Percentiles rank a stretch among this genome's conserved stretches.
phyloP scores from a whole-genome alignment of 2,888 invertebrate genomes.

The Caenorhabditis parvicauda region DNA sequence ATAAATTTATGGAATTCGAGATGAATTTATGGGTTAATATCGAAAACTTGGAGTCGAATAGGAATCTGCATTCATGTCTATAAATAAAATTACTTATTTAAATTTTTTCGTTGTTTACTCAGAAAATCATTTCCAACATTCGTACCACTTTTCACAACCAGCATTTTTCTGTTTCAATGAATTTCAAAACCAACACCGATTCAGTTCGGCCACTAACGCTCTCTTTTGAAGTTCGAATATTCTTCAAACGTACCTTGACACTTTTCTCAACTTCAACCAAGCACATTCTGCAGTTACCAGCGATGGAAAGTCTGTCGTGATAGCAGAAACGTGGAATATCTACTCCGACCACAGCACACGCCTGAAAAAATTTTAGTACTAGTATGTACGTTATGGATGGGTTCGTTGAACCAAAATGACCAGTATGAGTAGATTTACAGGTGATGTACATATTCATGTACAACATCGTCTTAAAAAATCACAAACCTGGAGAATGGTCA shows the following conservation, averaged over 20 bases:
- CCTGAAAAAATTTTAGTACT: constrained; percentile 21
- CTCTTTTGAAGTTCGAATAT: too few species aligned
- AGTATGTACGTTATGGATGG: not conserved
- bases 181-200: too few species aligned
- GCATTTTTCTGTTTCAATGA: too few species aligned
- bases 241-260: constrained; percentile 75
- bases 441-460: too few species aligned
- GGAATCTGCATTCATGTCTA: too few species aligned
- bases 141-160: not conserved
- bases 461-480: not conserved
- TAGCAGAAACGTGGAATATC: constrained; percentile 99
- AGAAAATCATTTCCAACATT: too few species aligned
- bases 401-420: not conserved
- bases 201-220: too few species aligned
- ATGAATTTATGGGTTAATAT: too few species aligned
- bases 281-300: constrained; percentile 99
- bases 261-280: constrained; percentile 98
- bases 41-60: too few species aligned
- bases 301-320: constrained; percentile 94
- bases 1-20: too few species aligned
- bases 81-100: too few species aligned
- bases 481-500: constrained; percentile 86
- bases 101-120: too few species aligned
- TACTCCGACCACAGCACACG: constrained; percentile 85
- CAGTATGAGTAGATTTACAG: constrained; percentile 4